Evolutionary conservation across 1,140 invertebrate genomes (phyloP).

Genomic region (Drosophila takahashii): DNA sequence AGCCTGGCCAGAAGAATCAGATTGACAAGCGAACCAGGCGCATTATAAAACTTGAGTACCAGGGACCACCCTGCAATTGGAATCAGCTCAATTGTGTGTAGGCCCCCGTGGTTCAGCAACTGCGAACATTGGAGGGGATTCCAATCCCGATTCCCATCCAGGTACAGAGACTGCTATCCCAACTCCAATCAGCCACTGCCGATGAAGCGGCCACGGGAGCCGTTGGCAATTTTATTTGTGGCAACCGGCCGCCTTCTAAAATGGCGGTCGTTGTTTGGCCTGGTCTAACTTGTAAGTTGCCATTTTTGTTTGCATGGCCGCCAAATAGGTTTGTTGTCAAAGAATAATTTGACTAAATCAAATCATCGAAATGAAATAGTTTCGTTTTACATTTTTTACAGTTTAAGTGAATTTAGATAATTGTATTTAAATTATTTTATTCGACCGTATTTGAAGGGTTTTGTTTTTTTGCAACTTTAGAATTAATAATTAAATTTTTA

Average conservation of each 20-base stretch:
- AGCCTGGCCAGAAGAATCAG: slow-evolving; percentile 33
- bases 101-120: slow-evolving; percentile 30
- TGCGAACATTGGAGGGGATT: slow-evolving; percentile 7
- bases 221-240: slow-evolving; percentile 29
- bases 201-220: slow-evolving; percentile 27
- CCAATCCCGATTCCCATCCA: slow-evolving; percentile 1
- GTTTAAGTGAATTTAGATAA: too few species aligned
- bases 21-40: slow-evolving; percentile 70
- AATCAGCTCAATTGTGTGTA: slow-evolving; percentile 68
- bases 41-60: slow-evolving; percentile 70
- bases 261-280: slow-evolving; percentile 27
- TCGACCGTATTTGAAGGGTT: too few species aligned
- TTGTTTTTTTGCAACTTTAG: too few species aligned
- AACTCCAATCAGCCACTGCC: slow-evolving; percentile 30
- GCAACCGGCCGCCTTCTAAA: slow-evolving; percentile 22
- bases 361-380: too few species aligned
- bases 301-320: slow-evolving; percentile 20
- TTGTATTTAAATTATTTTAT: too few species aligned
- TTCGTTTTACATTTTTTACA: neutral
- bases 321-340: neutral
- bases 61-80: slow-evolving; percentile 74
- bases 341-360: neutral
- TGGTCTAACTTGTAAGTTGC: slow-evolving; percentile 38
- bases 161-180: slow-evolving; percentile 13
- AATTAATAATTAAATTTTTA: too few species aligned